Evolutionary conservation across 2,113 vertebrate species (phyloP), one percentile per base, ranked within the genome.

Genomic region (Urocitellus parryii): DNA sequence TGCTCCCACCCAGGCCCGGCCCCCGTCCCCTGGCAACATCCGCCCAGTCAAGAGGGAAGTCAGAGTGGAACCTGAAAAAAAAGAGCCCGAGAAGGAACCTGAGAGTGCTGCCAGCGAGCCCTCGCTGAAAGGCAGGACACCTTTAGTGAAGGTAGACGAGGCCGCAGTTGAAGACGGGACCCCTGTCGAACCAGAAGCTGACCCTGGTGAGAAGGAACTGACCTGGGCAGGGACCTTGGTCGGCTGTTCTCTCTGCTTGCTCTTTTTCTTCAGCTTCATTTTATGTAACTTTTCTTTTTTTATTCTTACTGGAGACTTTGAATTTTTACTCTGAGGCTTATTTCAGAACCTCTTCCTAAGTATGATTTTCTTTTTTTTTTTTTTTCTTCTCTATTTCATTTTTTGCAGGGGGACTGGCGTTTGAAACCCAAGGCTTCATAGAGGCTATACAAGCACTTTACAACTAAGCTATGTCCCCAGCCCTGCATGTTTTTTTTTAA

Each of bases 11-110:
- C 97, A 98, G 96, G 96, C 80, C 63, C 97, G 98, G 37, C 98
- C 98, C 95, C 98, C 98, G 17, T 99, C 98, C 53, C 98, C 99
- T 12, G 99, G 99, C 97, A 99, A 99, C 97, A 98, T 99, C 87
- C 99, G 99, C 48, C 99, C 99, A 29, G 61, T 97, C 94, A 99
- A 98, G 98, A 97, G 97, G 96, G 98, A 98, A 58, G 96, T 97
- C 9, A 98, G 98, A 79, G 98, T 90, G 85, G 98, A 98, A 73
- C 83, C 48, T n/a, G 98, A 98, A 92, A 99, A 97, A 84, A 99
- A 98, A 95, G 98, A 95, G 45, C 53, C 93, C 1, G 98, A 97
- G 82, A 98, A 97, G 67, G 97, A 98, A 9, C n/a, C 86, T 95
- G 97, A 95, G 91, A 98, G 97, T 80, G 18, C 76, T 68, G 34